Conservation (phyloP, 1,140 invertebrate genomes). For the Drosophila sucinea region DNA sequence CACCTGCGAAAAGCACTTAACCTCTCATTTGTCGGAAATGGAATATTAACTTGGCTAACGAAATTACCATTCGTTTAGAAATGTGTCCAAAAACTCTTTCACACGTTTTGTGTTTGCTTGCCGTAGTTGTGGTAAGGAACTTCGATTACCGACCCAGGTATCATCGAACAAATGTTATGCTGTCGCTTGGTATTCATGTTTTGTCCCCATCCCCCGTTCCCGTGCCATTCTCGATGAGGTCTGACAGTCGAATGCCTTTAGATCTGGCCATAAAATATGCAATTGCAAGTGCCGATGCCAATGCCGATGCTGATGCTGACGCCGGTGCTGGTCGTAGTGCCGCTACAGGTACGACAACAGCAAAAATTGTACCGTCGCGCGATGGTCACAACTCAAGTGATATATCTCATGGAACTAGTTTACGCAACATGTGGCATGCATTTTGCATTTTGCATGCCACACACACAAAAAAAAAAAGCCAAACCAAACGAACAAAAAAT, state of each 20-base stretch:
- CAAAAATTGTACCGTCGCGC: slow-evolving; percentile 9
- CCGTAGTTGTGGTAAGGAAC: background rate
- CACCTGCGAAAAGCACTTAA: no score
- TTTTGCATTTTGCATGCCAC: slow-evolving; percentile 75
- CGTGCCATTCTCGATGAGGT: background rate
- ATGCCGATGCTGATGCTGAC: background rate
- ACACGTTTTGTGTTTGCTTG: background rate
- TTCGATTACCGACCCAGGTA: slow-evolving; percentile 7
- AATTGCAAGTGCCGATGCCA: slow-evolving; percentile 16
- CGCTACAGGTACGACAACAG: slow-evolving; percentile 4
- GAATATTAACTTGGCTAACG: background rate
- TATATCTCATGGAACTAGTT: slow-evolving; percentile 79
- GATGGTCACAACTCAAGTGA: slow-evolving; percentile 61
- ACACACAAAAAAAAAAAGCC: slow-evolving; percentile 22
- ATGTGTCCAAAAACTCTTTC: slow-evolving; percentile 6
- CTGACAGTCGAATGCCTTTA: slow-evolving; percentile 21
- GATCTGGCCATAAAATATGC: slow-evolving; percentile 18
- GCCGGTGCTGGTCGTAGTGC: background rate
- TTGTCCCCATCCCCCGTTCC: background rate
- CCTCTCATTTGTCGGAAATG: background rate
- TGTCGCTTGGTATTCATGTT: slow-evolving; percentile 18
- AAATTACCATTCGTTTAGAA: background rate
- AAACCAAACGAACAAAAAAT: slow-evolving; percentile 53
- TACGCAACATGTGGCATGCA: slow-evolving; percentile 77
- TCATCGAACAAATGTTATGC: slow-evolving; percentile 10